phyloP scores from a whole-genome alignment of 2,113 vertebrate species.

The Neolamprologus ventralis region DNA sequence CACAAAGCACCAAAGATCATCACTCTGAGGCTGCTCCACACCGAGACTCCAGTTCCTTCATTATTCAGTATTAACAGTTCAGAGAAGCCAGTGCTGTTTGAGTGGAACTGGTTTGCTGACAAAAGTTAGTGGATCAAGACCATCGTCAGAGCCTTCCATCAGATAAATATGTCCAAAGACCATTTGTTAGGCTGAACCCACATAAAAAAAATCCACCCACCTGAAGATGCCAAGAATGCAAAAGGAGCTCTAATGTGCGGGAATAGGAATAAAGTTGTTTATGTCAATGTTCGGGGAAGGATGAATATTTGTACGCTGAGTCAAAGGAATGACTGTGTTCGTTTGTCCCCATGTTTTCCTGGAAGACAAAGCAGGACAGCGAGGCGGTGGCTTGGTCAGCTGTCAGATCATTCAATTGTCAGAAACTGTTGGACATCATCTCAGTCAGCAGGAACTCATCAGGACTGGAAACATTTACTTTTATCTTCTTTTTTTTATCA shows the following conservation, averaged over 20 bases:
- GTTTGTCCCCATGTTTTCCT: constrained; percentile 83
- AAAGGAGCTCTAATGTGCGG: not conserved
- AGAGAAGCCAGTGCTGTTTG: not conserved
- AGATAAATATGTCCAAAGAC: not conserved
- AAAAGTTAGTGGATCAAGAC: not conserved
- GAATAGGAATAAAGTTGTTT: not conserved
- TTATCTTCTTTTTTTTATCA: not conserved
- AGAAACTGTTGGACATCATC: constrained; percentile 96
- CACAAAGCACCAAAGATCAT: not conserved
- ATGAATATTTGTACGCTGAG: not conserved
- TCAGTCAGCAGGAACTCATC: constrained; percentile 95
- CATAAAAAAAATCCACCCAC: not conserved
- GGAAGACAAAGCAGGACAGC: constrained; percentile 97
- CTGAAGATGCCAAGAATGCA: not conserved
- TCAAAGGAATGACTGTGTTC: not conserved
- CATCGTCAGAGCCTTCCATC: not conserved
- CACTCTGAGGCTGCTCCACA: not conserved
- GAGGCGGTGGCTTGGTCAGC: constrained; percentile 88
- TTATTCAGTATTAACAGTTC: not conserved
- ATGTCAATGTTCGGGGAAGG: not conserved
- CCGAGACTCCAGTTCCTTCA: not conserved
- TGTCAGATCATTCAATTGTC: constrained; percentile 82
- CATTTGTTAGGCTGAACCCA: not conserved
- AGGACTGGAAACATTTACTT: constrained; percentile 65
- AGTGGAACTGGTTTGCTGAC: not conserved